These are phyloP conservation scores for Brachyrhaphis roseni DNA, from an alignment of 2,797 vertebrate genomes.

Conservation along the genomic window DNA sequence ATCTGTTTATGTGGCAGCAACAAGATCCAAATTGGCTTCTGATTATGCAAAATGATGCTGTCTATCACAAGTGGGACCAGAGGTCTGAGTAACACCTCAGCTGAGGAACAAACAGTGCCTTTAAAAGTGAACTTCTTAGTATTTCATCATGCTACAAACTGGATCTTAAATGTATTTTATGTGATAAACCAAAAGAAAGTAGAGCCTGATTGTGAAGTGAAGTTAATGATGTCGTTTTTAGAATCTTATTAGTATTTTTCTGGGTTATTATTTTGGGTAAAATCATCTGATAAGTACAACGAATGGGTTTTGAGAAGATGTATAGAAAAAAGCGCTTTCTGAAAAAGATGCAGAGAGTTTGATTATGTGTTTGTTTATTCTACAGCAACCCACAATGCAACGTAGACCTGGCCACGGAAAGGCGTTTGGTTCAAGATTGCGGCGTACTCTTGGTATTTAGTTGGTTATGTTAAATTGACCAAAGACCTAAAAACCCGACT, in stretches of 20 bases:
- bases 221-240: not conserved
- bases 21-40: slow-evolving; percentile 17
- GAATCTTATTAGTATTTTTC: not conserved
- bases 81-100: slow-evolving; percentile 1
- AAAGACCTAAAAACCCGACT: not conserved
- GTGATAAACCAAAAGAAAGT: not conserved
- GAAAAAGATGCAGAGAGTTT: not conserved
- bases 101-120: not conserved
- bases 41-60: slow-evolving; percentile 8
- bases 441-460: not conserved
- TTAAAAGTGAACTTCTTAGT: not conserved
- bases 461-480: not conserved
- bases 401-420: not conserved
- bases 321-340: not conserved
- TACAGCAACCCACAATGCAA: not conserved
- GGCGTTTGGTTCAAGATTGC: not conserved
- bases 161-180: not conserved
- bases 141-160: not conserved
- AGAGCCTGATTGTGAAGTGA: not conserved
- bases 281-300: not conserved
- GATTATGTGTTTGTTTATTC: not conserved
- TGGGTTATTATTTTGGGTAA: not conserved
- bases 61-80: not conserved
- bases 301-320: not conserved
- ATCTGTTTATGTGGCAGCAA: slow-evolving; percentile 27